Conservation (phyloP, 2,888 invertebrate species). For the Scrobipalpa costella region DNA sequence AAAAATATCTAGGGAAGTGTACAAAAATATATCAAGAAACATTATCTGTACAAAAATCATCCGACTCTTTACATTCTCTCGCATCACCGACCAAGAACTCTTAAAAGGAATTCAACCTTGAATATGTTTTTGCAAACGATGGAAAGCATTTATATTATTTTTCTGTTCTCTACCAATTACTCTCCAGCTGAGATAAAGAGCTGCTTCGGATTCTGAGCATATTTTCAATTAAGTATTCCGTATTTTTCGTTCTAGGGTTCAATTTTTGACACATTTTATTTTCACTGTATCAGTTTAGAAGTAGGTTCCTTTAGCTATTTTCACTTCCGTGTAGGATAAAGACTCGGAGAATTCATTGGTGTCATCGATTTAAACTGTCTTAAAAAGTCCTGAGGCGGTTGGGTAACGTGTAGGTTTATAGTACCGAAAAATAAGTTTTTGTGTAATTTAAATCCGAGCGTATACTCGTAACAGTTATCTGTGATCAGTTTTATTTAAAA, state of each 20-base stretch:
- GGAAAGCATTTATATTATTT: slow-evolving; percentile 4
- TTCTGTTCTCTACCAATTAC: slow-evolving; percentile 25
- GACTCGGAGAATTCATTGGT: too few species aligned
- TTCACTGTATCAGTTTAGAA: too few species aligned
- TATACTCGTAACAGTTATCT: too few species aligned
- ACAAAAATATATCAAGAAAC: not conserved
- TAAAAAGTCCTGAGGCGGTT: too few species aligned
- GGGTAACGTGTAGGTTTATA: too few species aligned
- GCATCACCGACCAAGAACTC: slow-evolving; percentile 6
- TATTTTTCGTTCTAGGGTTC: slow-evolving; percentile 13
- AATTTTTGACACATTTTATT: slow-evolving; percentile 1
- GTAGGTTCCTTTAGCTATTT: too few species aligned
- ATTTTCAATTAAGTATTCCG: slow-evolving; percentile 29
- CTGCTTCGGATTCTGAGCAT: slow-evolving; percentile 25
- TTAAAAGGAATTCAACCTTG: slow-evolving; percentile 12
- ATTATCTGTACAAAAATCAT: not conserved
- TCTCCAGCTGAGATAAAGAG: slow-evolving; percentile 25
- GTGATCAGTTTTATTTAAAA: too few species aligned
- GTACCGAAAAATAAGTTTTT: too few species aligned
- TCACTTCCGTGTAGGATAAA: too few species aligned
- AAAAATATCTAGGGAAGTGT: not conserved
- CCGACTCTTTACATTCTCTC: slow-evolving; percentile 17
- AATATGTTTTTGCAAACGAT: slow-evolving; percentile 15
- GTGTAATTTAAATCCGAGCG: too few species aligned
- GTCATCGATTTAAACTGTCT: too few species aligned